Evolutionary conservation across 2,888 invertebrate species (phyloP), one percentile per base, ranked within the genome.

Genomic region (Leuctra nigra): DNA sequence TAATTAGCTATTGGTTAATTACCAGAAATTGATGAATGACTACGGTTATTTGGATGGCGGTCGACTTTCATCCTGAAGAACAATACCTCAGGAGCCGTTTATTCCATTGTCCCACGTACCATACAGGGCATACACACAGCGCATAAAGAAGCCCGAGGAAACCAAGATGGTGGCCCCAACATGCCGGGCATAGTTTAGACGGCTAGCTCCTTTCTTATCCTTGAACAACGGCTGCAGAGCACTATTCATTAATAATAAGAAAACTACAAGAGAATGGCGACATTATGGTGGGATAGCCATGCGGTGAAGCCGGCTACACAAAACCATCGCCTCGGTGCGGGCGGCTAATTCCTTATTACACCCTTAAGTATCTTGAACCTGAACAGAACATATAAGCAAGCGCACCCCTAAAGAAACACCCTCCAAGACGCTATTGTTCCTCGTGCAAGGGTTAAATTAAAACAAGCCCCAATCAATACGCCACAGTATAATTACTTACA

Each of bases 171-270:
- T 29, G 29, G 22, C 29, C 13, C 25, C n/a, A 29, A 47, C 56
- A 56, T 57, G 53, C 57, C 57, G 53, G 53, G 57, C 53, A 57
- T 57, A 57, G 57, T 57, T 57, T 57, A 56, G 57, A 46, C 53
- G 41, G 47, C 50, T 35, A n/a, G 33, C 50, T 35, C 50, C 50
- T 50, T 50, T 50, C 50, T 50, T 50, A 50, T 22, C 35, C 50
- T 7, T 16, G 50, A 35, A 29, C 33, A 33, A 50, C 50, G 16
- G 16, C 11, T 29, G 29, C 29, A 29, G 6, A 11, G 16, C 50
- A 50, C 50, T 50, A 57, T 57, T 57, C 57, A 57, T 57, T 57
- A 57, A 57, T 57, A 57, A 57, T 54, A 48, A 57, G 57, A 57
- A 57, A 57, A 57, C 48, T 57, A 54, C 47, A 57, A 54, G 48